Evolutionary conservation across 2,797 vertebrate species (phyloP).

Genomic region (Syncerus caffer): DNA sequence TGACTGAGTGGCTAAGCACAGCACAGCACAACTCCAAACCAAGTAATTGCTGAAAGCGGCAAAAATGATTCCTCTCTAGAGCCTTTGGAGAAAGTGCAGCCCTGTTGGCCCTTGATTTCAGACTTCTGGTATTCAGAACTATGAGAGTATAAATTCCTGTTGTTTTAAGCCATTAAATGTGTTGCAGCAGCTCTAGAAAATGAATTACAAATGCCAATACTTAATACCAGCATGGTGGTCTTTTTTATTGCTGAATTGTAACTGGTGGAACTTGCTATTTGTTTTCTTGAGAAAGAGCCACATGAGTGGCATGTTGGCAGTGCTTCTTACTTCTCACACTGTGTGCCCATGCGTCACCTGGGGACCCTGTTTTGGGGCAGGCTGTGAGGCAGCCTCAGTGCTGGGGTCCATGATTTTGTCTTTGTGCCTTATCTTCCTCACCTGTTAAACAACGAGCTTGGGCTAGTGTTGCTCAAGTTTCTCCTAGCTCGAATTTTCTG

Average conservation of each 20-base stretch:
- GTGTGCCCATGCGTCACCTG: fast-evolving
- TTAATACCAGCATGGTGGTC: background rate
- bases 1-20: background rate
- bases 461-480: background rate
- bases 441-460: background rate
- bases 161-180: background rate
- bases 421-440: background rate
- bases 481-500: background rate
- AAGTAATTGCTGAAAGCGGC: background rate
- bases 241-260: background rate
- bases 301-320: fast-evolving
- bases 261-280: background rate
- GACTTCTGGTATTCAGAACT: background rate
- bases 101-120: background rate
- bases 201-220: background rate
- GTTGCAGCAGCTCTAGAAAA: background rate
- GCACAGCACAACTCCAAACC: background rate
- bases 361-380: background rate
- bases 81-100: background rate
- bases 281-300: background rate
- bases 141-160: background rate
- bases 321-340: background rate
- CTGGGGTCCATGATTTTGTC: background rate
- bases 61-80: background rate
- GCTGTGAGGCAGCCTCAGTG: background rate